Conservation (phyloP, 2,113 vertebrate species). For the Nannospalax galili region DNA sequence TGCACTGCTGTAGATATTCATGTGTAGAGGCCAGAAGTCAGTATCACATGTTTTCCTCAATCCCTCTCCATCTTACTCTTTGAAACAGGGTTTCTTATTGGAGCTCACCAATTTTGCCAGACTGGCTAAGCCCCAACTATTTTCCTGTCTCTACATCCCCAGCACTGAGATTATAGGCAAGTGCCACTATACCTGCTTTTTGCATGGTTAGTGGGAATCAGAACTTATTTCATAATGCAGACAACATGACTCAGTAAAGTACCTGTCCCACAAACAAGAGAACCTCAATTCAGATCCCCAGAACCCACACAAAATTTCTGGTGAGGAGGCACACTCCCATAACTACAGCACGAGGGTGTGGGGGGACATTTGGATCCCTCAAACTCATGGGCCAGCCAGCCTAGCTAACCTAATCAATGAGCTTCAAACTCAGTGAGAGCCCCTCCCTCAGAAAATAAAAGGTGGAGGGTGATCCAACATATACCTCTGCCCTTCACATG, state of each 20-base stretch:
- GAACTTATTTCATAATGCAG: too few relatives aligned
- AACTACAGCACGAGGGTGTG: neutral
- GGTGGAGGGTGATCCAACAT: neutral
- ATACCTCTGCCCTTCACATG: neutral
- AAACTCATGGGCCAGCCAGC: neutral
- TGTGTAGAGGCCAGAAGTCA: neutral
- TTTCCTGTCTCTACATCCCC: neutral
- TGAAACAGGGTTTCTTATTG: neutral
- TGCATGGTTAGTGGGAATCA: neutral
- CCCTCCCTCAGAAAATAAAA: neutral
- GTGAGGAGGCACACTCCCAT: neutral
- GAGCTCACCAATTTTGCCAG: neutral
- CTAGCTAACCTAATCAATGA: neutral
- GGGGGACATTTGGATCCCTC: neutral
- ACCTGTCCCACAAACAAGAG: neutral
- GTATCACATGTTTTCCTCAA: neutral
- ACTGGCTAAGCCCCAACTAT: neutral
- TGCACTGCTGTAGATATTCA: too few relatives aligned
- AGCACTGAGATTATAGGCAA: neutral
- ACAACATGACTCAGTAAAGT: too few relatives aligned
- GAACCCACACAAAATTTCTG: neutral
- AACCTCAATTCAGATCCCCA: neutral
- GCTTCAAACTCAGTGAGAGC: neutral
- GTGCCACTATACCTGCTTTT: neutral
- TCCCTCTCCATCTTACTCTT: neutral